phyloP scores from a whole-genome alignment of 2,888 invertebrate genomes.

The Lasioglossum malachurum region DNA sequence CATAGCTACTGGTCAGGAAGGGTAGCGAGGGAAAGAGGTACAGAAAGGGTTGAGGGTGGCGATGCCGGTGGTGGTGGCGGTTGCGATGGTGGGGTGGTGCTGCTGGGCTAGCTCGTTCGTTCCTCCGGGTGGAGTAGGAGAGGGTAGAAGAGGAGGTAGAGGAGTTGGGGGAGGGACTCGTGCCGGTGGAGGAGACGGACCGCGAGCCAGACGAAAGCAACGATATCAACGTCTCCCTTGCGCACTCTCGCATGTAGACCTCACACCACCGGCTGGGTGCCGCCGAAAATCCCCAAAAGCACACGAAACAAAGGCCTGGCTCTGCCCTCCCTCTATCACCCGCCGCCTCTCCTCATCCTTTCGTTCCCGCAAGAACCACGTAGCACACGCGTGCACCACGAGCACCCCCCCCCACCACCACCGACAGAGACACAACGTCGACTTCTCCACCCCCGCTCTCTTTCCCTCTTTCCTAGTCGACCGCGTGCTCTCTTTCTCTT shows the following conservation, averaged over 20 bases:
- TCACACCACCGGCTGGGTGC: constrained; percentile 70
- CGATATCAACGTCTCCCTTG: constrained; percentile 73
- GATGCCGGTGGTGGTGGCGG: background rate
- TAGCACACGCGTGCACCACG: constrained; percentile 54
- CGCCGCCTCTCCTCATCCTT: constrained; percentile 34
- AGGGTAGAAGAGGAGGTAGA: background rate
- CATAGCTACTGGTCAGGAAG: constrained; percentile 55
- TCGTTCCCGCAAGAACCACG: constrained; percentile 45
- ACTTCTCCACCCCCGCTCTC: constrained; percentile 30
- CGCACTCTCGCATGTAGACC: constrained; percentile 66
- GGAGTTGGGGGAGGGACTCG: constrained; percentile 11
- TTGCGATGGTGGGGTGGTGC: background rate
- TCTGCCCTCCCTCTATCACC: constrained; percentile 24
- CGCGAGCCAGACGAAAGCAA: constrained; percentile 69
- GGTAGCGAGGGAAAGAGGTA: constrained; percentile 56
- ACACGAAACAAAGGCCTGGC: constrained; percentile 76
- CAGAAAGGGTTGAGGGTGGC: constrained; percentile 61
- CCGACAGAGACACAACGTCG: constrained; percentile 43
- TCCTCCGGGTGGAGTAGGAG: constrained; percentile 9
- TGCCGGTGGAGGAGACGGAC: constrained; percentile 60
- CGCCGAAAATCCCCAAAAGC: constrained; percentile 80
- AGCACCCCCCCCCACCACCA: background rate
- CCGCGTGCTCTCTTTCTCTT: constrained; percentile 25
- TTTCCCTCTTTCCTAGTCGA: constrained; percentile 19
- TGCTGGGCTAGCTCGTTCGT: constrained; percentile 41